Evolutionary conservation across 2,797 vertebrate species (phyloP).

Genomic region (Lepidocolaptes lacrymiger): DNA sequence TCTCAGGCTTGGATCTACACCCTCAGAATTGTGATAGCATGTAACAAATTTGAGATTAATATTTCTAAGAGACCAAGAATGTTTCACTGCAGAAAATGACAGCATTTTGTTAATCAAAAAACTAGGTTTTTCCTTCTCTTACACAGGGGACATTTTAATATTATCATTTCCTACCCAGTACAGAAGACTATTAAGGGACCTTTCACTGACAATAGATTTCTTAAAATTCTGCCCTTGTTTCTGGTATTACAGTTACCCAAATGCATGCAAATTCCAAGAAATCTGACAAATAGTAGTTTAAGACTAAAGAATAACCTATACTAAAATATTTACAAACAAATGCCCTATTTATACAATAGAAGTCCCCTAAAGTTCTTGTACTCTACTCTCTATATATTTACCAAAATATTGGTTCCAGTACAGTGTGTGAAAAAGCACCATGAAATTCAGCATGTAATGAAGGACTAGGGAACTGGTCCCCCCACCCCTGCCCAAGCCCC

Average conservation of each 20-base stretch:
- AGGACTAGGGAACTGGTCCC: not conserved
- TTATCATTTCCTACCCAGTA: not conserved
- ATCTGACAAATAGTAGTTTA: not conserved
- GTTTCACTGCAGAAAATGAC: not conserved
- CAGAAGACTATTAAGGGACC: constrained; percentile 7
- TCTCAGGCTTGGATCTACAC: constrained; percentile 59
- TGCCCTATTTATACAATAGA: not conserved
- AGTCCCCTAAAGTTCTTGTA: not conserved
- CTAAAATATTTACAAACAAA: not conserved
- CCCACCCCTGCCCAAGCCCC: not conserved
- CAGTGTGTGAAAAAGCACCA: not conserved
- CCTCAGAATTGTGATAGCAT: not conserved
- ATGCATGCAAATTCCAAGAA: constrained; percentile 22
- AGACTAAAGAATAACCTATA: constrained; percentile 5
- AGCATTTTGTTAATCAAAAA: constrained; percentile 48
- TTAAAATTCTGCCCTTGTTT: constrained; percentile 50
- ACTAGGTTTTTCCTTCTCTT: not conserved
- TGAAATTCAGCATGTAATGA: not conserved
- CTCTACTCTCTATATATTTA: not conserved
- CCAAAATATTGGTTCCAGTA: not conserved
- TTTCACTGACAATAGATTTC: constrained; percentile 40
- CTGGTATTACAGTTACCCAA: constrained; percentile 26
- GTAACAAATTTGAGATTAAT: not conserved
- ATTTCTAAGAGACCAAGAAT: not conserved
- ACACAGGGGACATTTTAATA: constrained; percentile 3